A percentile compares a stretch with the other conserved stretches of the same genome.
phyloP scores from a whole-genome alignment of 2,113 vertebrate genomes.

The Rostratula benghalensis region DNA sequence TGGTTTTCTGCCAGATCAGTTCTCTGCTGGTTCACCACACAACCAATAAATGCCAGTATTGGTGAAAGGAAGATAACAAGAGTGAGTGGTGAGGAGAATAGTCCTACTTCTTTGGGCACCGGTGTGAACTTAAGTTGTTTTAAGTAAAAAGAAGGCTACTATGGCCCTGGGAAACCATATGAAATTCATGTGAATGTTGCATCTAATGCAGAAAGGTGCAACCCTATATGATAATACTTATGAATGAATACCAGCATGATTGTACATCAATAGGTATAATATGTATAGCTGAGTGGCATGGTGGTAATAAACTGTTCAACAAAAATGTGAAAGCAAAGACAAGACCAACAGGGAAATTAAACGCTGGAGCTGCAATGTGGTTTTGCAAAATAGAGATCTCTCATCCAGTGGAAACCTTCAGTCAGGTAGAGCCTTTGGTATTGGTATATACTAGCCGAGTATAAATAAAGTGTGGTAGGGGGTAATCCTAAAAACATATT shows the following conservation, averaged over 20 bases:
- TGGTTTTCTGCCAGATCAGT: neutral
- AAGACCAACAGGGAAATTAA: neutral
- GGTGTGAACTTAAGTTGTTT: neutral
- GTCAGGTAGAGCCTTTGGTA: neutral
- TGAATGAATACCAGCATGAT: neutral
- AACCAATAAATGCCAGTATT: neutral
- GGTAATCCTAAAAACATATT: neutral
- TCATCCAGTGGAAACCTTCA: neutral
- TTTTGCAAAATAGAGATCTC: neutral
- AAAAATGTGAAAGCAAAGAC: neutral
- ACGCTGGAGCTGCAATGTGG: neutral
- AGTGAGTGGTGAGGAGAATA: neutral
- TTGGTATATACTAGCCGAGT: no score
- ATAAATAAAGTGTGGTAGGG: neutral
- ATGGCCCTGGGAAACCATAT: neutral
- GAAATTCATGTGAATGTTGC: neutral
- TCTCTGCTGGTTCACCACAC: neutral
- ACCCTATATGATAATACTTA: neutral
- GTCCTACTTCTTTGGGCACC: neutral
- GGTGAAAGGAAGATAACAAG: neutral
- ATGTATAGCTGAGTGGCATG: neutral
- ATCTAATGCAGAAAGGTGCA: neutral
- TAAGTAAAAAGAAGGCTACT: neutral
- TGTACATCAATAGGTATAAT: neutral
- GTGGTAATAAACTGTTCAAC: neutral